Base-by-base conservation (phyloP, 2,888 invertebrate species). In the Agrilus biguttatus region DNA sequence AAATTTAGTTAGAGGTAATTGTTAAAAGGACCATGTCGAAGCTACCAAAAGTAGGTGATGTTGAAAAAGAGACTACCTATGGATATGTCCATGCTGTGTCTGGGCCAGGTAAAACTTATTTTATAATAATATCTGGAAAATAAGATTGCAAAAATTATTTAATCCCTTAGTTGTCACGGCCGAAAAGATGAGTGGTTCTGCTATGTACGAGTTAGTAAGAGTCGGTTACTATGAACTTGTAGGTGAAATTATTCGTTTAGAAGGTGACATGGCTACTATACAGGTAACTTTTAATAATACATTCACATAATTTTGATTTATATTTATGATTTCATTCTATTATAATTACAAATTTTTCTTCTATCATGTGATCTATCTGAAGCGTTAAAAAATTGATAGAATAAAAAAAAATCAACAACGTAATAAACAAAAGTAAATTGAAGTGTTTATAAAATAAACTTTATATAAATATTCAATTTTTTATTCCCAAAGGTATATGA, bases 151-250 rank as follows among this genome's bases (percentile, higher is more conserved):
- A 21, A 21, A 6, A 21, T 10, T 28, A 28, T 28, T 28, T 28
- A 3, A 28, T 48, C 37, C 39, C 61, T 45, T 63, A 96, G 98
- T 99, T 69, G 98, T 99, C 40, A 97, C 95, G 47, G 98, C 98
- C 51, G 93, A 98, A 68, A 86, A 87, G 66, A 99, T 99, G 98
- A 83, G 95, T 47, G 98, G 98, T 49, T 89, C 97, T 23, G 97
- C 97, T 77, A 98, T 98, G 96, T 98, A 97, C 82, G 98, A 98
- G 73, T 69, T 99, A 73, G 98, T 99, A 50, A 83, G 98, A 55
- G 98, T 99, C 36, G 98, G 98, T 1, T 96, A 99, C 71, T 80
- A 82, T 56, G 96, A 98, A 69, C 74, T 99, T 59, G 98, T 99
- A 13, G 98, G 98, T 52, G 98, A 99, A 75, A 99, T 99, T 70